Conservation (phyloP, 2,113 vertebrate genomes). For the Phrynosoma blainvillii region DNA sequence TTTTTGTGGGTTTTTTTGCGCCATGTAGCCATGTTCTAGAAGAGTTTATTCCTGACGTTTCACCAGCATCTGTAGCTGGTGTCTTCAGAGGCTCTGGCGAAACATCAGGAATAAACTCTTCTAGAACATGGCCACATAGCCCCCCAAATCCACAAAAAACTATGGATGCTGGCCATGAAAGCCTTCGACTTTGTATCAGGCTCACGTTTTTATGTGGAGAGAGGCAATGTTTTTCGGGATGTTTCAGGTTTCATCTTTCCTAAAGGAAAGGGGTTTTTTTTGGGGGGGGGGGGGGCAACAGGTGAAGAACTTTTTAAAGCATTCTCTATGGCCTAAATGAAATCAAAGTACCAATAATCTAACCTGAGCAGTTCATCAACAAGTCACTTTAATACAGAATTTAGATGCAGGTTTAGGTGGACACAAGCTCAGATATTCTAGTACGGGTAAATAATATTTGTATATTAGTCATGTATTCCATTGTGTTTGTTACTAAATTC, state of each 20-base stretch:
- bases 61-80: too few relatives aligned
- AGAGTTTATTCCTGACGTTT: too few relatives aligned
- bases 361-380: not conserved
- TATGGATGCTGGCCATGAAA: too few relatives aligned
- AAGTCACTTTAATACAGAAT: conserved; percentile 13
- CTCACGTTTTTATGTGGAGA: conserved; percentile 50
- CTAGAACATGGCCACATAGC: too few relatives aligned
- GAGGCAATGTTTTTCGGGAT: conserved; percentile 42
- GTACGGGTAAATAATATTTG: not conserved
- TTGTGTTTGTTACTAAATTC: not conserved
- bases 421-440: not conserved
- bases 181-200: not conserved
- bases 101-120: too few relatives aligned
- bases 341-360: not conserved
- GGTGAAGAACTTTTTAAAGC: not conserved
- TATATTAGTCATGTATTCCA: not conserved
- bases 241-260: conserved; percentile 10
- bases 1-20: too few relatives aligned
- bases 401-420: not conserved
- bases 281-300: not conserved
- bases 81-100: too few relatives aligned
- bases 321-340: conserved; percentile 18
- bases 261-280: not conserved
- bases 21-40: too few relatives aligned
- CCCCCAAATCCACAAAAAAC: too few relatives aligned